Evolutionary conservation across 23 tunicate genomes (phyloP).

Genomic region (Phallusia fumigata): DNA sequence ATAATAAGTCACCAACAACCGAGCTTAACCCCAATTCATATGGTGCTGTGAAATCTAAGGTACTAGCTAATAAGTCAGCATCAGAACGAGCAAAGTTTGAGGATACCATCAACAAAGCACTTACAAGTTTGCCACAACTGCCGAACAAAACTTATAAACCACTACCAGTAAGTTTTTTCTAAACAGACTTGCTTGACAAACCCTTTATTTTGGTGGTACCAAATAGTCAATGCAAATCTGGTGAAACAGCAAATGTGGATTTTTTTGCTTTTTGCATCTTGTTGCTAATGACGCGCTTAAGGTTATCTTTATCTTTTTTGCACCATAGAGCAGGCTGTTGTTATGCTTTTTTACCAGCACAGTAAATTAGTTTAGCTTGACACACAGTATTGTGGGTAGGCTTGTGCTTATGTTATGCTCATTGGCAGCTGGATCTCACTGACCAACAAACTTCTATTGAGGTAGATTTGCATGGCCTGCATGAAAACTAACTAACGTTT

Average conservation of each 20-base stretch:
- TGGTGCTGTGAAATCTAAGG: conserved; percentile 6
- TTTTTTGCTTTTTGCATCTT: too few species aligned
- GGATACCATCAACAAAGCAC: conserved; percentile 82
- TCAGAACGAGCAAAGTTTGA: conserved; percentile 77
- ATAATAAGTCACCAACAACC: not conserved
- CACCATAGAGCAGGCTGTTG: too few species aligned
- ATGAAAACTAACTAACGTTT: not conserved
- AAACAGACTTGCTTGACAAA: not conserved
- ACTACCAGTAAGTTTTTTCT: not conserved
- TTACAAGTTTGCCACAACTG: conserved; percentile 77
- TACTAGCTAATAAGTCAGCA: conserved; percentile 53
- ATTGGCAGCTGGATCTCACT: not conserved
- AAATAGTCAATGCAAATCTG: too few species aligned
- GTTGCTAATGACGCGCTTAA: too few species aligned
- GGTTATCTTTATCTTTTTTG: too few species aligned
- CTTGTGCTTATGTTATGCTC: not conserved
- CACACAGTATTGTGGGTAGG: too few species aligned
- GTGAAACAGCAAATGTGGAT: too few species aligned
- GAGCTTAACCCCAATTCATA: conserved; percentile 11
- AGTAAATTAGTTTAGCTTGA: too few species aligned
- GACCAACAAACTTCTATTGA: not conserved
- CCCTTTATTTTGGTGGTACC: too few species aligned
- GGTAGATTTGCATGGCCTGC: not conserved
- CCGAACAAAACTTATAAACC: conserved; percentile 33
- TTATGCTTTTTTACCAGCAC: too few species aligned